phyloP scores from a whole-genome alignment of 2,797 vertebrate species.

The Epinephelus awoara region DNA sequence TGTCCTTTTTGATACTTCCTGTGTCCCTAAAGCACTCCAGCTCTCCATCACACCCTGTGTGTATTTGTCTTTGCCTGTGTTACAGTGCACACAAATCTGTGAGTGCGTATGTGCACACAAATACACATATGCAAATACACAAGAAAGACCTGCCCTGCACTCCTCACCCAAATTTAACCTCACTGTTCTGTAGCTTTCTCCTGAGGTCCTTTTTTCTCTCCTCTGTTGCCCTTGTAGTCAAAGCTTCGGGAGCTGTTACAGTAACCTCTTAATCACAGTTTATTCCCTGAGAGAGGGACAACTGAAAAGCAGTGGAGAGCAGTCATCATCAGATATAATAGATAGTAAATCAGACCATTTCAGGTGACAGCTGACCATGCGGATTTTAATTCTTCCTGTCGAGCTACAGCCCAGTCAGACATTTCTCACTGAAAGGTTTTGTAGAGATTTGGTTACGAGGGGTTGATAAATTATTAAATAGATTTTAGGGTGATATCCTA shows the following conservation, averaged over 20 bases:
- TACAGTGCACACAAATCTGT: constrained; percentile 20
- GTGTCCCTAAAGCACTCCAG: constrained; percentile 57
- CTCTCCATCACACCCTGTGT: constrained; percentile 27
- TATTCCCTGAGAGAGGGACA: constrained; percentile 31
- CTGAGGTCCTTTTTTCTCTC: not conserved
- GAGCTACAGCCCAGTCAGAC: not conserved
- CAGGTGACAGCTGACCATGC: constrained; percentile 35
- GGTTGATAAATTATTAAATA: not conserved
- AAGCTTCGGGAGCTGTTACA: constrained; percentile 37
- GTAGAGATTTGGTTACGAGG: not conserved
- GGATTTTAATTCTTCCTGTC: constrained; percentile 5
- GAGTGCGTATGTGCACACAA: not conserved
- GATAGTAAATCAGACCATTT: constrained; percentile 27
- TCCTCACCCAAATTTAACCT: constrained; percentile 17
- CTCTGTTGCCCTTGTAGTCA: not conserved
- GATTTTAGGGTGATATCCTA: not conserved
- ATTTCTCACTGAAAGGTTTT: constrained; percentile 8
- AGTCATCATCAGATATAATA: constrained; percentile 11
- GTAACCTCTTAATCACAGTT: constrained; percentile 38
- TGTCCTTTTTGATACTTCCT: constrained; percentile 78
- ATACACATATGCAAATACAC: constrained; percentile 2
- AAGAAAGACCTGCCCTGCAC: not conserved
- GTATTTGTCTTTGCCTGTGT: constrained; percentile 42
- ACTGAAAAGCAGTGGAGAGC: constrained; percentile 40
- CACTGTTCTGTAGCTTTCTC: constrained; percentile 1